phyloP scores from a whole-genome alignment of 2,888 invertebrate species.

The Ashinkailepas kermadecensis region DNA sequence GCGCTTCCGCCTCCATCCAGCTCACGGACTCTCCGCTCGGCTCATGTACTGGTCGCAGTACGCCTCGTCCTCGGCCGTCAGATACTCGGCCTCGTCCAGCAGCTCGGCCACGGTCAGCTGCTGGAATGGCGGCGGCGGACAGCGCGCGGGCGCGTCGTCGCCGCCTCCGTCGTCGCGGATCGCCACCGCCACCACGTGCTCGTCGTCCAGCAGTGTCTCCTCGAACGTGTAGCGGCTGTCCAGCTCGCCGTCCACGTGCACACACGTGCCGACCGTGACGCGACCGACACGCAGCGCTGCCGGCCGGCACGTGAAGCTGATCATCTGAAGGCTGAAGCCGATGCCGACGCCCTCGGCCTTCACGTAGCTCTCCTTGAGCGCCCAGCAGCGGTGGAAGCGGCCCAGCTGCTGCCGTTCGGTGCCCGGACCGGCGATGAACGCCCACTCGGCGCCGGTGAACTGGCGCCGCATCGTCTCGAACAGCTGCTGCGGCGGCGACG shows the following conservation, averaged over 20 bases:
- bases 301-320: slow-evolving; percentile 64
- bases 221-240: slow-evolving; percentile 68
- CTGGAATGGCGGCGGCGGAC: neutral
- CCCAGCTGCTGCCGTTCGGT: slow-evolving; percentile 52
- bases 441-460: slow-evolving; percentile 76
- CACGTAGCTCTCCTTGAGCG: slow-evolving; percentile 87
- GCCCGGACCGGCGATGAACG: slow-evolving; percentile 48
- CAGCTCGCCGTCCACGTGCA: slow-evolving; percentile 54
- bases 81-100: slow-evolving; percentile 21
- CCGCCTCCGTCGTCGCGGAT: slow-evolving; percentile 36
- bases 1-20: too few relatives aligned
- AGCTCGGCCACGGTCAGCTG: slow-evolving; percentile 27
- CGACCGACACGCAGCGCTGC: slow-evolving; percentile 29
- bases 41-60: slow-evolving; percentile 20
- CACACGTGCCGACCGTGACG: slow-evolving; percentile 41
- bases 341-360: slow-evolving; percentile 86
- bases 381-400: slow-evolving; percentile 84
- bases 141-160: neutral
- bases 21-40: neutral
- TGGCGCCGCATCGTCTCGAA: slow-evolving; percentile 80
- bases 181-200: slow-evolving; percentile 73
- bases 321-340: slow-evolving; percentile 61
- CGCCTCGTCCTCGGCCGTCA: slow-evolving; percentile 24
- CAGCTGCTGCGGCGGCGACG: slow-evolving; percentile 50
- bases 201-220: slow-evolving; percentile 65